Conservation (phyloP, 2,797 vertebrate genomes). For the Gallinago solitaria region DNA sequence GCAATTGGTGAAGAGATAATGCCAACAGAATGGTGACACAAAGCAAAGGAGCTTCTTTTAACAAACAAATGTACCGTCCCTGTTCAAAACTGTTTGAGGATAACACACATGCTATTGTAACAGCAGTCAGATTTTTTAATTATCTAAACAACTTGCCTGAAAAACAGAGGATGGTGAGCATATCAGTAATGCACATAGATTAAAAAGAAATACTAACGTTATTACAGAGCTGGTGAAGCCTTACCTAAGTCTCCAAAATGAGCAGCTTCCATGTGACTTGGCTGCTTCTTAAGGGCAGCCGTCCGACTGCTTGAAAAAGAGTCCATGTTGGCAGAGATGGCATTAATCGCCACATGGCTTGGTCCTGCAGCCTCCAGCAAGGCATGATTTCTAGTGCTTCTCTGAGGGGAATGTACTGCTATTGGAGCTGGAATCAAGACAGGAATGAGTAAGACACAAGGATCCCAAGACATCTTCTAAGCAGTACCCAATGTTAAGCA, state of each 20-base stretch:
- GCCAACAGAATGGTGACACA: not conserved
- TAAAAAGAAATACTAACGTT: accelerated
- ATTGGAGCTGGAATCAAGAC: conserved; percentile 74
- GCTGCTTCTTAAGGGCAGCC: conserved; percentile 97
- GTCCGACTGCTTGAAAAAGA: conserved; percentile 96
- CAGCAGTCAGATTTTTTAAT: not conserved
- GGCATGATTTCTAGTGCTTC: conserved; percentile 88
- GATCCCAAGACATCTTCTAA: not conserved
- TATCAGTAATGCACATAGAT: accelerated
- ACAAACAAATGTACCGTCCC: not conserved
- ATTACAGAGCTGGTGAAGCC: not conserved
- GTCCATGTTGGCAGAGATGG: conserved; percentile 99
- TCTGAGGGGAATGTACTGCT: conserved; percentile 86
- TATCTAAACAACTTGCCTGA: not conserved
- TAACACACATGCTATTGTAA: not conserved
- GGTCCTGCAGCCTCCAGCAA: conserved; percentile 94
- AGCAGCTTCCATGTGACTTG: conserved; percentile 96
- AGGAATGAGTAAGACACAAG: not conserved
- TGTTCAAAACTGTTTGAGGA: not conserved
- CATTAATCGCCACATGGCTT: conserved; percentile 97
- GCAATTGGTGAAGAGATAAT: not conserved
- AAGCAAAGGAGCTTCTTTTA: not conserved
- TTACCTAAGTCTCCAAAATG: conserved; percentile 98
- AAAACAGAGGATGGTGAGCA: not conserved
- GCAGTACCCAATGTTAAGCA: accelerated